These are phyloP conservation scores for Epizoanthus scotinus DNA, from an alignment of 92 coral and sea anemone species.

Conservation along the genomic window DNA sequence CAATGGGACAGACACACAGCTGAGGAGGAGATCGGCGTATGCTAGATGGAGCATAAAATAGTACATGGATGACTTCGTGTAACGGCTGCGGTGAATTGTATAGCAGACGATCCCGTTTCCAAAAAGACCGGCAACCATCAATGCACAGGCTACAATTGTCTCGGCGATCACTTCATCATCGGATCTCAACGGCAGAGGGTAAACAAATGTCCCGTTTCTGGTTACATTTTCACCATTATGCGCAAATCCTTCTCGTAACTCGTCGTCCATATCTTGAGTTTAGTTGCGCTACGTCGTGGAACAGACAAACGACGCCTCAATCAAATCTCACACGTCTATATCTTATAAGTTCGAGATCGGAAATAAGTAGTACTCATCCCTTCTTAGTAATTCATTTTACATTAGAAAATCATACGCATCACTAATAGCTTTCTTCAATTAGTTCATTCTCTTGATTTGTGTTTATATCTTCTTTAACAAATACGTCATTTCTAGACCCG, in stretches of 20 bases:
- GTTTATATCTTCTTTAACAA: background rate
- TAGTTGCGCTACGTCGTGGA: background rate
- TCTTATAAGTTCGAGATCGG: background rate
- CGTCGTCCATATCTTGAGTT: conserved; percentile 3
- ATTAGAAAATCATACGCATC: background rate
- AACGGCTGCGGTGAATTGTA: conserved; percentile 60
- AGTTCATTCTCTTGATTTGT: background rate
- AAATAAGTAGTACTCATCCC: background rate
- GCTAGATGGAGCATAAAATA: conserved; percentile 70
- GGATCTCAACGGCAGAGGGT: conserved; percentile 57
- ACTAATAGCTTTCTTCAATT: background rate
- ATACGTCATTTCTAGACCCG: background rate
- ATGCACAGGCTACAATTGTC: conserved; percentile 57
- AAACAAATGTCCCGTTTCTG: conserved; percentile 3
- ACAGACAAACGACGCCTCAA: background rate
- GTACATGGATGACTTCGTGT: conserved; percentile 75
- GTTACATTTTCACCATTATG: background rate
- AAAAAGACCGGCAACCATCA: conserved; percentile 57
- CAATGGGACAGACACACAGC: conserved; percentile 69
- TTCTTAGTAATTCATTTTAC: background rate
- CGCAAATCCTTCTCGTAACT: background rate
- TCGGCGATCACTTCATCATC: conserved; percentile 58
- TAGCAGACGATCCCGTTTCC: conserved; percentile 78
- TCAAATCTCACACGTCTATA: background rate
- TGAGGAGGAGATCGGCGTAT: conserved; percentile 69